Evolutionary conservation across 2,888 invertebrate species (phyloP), one percentile per base, ranked within the genome.

Genomic region (Nemotelus nigrinus): DNA sequence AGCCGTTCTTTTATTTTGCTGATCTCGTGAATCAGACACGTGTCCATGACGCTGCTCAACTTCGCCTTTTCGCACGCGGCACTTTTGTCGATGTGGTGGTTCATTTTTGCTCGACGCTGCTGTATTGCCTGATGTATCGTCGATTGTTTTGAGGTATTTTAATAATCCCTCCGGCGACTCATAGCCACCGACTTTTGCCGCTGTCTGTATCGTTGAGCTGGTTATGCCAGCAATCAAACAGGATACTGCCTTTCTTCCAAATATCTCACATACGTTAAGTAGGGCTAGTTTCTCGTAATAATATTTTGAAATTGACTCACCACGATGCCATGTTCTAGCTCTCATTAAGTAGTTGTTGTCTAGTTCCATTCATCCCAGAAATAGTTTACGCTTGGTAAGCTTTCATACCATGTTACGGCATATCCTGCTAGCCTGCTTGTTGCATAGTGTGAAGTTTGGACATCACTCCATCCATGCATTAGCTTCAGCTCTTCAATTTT

Each of bases 271-370:
- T 10, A 76, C n/a, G 55, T 67, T 65, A 5, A 80, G 43, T 57
- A 79, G 68, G 0, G 77, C 71, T 39, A 80, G 25, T 70, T 80
- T 80, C 47, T 78, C 77, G 55, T 80, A 77, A 48, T 65, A 58
- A 50, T 79, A 79, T 41, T 44, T 57, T 8, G 68, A 63, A 39
- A 72, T 78, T 43, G 68, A 64, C 76, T 78, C 79, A 3, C 50
- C 76, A 48, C 77, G 74, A 3, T 25, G 57, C 57, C 71, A n/a
- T 53, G n/a, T 3, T 39, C 63, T 10, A 63, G 8, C 41, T 63
- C 68, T 44, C 79, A 79, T 79, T 7, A 48, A 39, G 6, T 78
- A 79, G 39, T 6, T 47, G n/a, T 3, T 75, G 41, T n/a, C n/a
- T n/a, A n/a, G n/a, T 25, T n/a, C 78, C 78, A 79, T 53, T 78